Base-by-base conservation (phyloP, 2,797 vertebrate genomes). In the Phataginus tricuspis region DNA sequence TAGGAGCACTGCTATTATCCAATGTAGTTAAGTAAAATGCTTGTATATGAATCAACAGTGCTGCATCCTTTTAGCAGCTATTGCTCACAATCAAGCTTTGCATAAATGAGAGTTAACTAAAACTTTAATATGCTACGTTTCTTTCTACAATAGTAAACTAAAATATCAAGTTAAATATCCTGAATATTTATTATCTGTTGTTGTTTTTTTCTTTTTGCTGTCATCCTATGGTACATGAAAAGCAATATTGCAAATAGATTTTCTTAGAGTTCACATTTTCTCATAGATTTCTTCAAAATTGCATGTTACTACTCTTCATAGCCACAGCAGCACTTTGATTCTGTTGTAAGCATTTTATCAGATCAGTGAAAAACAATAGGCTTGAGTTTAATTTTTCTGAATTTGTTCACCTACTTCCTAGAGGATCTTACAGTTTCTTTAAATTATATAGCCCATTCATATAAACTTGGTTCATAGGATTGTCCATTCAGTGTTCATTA, bases 1-100 rank as follows among this genome's bases (percentile, higher is more conserved):
- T 97, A 98, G 98, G 98, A 99, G 97, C 94, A 97, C 97, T 98
- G 98, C 98, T 98, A 98, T 98, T 99, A 98, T 98, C 97, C 97
- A 98, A 79, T 98, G 97, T 97, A 98, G 98, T 98, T 98, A 98
- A 98, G 97, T 98, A 97, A 98, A 98, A 98, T 98, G 97, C 97
- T 97, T 98, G 95, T 98, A 91, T 98, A 96, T 98, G 98, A 98
- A 98, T 98, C 98, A 98, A 98, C 98, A 98, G 51, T 98, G 97
- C 97, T 94, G 92, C 96, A 97, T 98, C 98, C 97, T 98, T 97
- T 97, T 97, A 63, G 0, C 87, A 98, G 95, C 97, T 98, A 97
- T 98, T 98, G 96, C 98, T 98, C 88, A 97, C 97, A 98, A 96
- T 98, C 98, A 98, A 98, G 96, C 98, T 97, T 98, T 98, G 98